Evolutionary conservation across 2,888 invertebrate species (phyloP).

Genomic region (Onchidella celtica): DNA sequence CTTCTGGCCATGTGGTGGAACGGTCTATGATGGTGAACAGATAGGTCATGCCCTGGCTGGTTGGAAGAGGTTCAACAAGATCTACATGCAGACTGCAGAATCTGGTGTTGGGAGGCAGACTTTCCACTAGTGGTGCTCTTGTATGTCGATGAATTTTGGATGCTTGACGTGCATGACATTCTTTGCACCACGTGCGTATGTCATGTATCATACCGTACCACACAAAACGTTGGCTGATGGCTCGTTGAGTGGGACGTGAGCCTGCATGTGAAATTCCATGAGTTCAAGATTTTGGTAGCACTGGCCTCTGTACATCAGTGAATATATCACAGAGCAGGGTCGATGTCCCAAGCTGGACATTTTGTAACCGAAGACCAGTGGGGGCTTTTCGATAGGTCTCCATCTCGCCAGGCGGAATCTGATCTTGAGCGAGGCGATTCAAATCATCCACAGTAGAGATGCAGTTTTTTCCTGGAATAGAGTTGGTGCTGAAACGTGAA

Average conservation of each 20-base stretch:
- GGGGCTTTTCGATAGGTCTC: conserved; percentile 28
- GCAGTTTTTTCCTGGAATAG: neutral
- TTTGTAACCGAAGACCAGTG: conserved; percentile 34
- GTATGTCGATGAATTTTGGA: conserved; percentile 38
- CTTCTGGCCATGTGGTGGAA: too few relatives aligned
- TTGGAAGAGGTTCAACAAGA: conserved; percentile 34
- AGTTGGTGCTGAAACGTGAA: conserved; percentile 25
- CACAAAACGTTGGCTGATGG: conserved; percentile 43
- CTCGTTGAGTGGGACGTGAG: conserved; percentile 33
- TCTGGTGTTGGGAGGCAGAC: conserved; percentile 21
- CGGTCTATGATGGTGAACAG: too few relatives aligned
- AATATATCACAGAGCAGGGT: conserved; percentile 30
- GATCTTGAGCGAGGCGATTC: conserved; percentile 13
- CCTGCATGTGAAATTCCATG: conserved; percentile 40
- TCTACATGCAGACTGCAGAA: conserved; percentile 37
- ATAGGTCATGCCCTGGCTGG: too few relatives aligned
- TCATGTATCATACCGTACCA: conserved; percentile 44
- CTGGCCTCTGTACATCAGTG: conserved; percentile 17
- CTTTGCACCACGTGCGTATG: conserved; percentile 41
- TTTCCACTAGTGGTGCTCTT: conserved; percentile 13
- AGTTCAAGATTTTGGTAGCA: conserved; percentile 34
- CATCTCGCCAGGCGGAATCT: conserved; percentile 39
- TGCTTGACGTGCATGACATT: conserved; percentile 34
- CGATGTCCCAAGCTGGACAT: conserved; percentile 19
- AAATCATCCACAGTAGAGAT: neutral